Evolutionary conservation across 1,140 invertebrate species (phyloP).

Genomic region (Brachystomella parvula): DNA sequence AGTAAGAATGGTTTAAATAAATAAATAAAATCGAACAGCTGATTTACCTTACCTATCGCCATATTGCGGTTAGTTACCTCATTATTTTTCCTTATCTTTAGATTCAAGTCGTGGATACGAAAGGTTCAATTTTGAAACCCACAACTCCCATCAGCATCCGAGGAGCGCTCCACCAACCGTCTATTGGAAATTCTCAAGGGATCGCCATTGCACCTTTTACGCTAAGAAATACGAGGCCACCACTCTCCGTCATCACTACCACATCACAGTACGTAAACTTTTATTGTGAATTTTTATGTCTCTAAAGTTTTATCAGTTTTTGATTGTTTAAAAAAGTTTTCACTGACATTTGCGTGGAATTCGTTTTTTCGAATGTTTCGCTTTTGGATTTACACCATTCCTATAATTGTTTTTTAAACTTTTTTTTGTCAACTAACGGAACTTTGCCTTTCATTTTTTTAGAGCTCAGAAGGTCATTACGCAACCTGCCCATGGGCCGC

Average conservation of each 20-base stretch:
- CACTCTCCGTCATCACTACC: slow-evolving; percentile 16
- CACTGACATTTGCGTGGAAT: too few relatives aligned
- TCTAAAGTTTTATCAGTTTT: slow-evolving; percentile 15
- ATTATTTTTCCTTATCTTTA: slow-evolving; percentile 6
- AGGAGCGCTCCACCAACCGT: slow-evolving; percentile 26
- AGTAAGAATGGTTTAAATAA: slow-evolving; percentile 12
- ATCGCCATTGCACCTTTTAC: slow-evolving; percentile 4
- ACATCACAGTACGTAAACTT: slow-evolving; percentile 26
- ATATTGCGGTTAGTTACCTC: background rate
- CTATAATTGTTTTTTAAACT: too few relatives aligned
- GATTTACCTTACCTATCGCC: too few relatives aligned
- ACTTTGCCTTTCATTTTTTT: too few relatives aligned
- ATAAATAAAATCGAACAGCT: too few relatives aligned
- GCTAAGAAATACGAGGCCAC: slow-evolving; percentile 31
- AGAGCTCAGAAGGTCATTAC: slow-evolving; percentile 38
- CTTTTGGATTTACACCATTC: too few relatives aligned
- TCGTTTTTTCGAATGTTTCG: too few relatives aligned
- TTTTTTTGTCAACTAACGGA: too few relatives aligned
- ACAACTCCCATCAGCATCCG: slow-evolving; percentile 30
- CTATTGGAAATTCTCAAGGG: slow-evolving; percentile 6
- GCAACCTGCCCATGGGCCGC: slow-evolving; percentile 38
- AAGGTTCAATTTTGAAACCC: slow-evolving; percentile 31
- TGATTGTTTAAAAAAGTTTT: too few relatives aligned
- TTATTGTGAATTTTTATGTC: background rate
- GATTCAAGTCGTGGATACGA: slow-evolving; percentile 35